Evolutionary conservation across 1,140 invertebrate genomes (phyloP), one percentile per base, ranked within the genome.

Genomic region (Drosophila sp.): DNA sequence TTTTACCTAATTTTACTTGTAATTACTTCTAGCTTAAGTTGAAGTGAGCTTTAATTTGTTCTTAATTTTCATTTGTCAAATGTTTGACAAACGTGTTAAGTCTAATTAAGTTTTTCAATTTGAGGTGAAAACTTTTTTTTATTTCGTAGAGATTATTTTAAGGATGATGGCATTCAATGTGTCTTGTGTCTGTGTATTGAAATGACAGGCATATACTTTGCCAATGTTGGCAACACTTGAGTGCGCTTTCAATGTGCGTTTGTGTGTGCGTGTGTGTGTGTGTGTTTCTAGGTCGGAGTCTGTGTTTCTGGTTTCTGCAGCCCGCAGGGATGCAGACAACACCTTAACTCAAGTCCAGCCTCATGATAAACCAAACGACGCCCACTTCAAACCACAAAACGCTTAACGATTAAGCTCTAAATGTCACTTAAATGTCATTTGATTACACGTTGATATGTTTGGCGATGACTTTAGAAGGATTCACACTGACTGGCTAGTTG

Each of bases 361-460:
- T 27, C 38, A 27, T 30, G 38, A 29, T 5, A 35, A 25, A 32
- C 23, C 27, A 44, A 10, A 25, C 30, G 38, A 35, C 38, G 44
- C 44, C 44, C 44, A 50, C 23, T 38, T 38, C 17, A 58, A 11
- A 47, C 47, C 60, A 41, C 66, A 63, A 29, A 69, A 55, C 60
- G 79, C 66, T 67, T 77, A 67, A 41, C 66, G 79, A 81, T 76
- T 76, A 79, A 73, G 77, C 74, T 74, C 65, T 71, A 80, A 72
- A 80, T 82, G 79, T 71, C 80, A 78, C 74, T 80, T 77, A 70
- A 78, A 80, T 72, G 74, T 74, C 74, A 80, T 74, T 75, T 72
- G 75, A 83, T 80, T 80, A 78, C 67, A 80, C 71, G 66, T 72
- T 63, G 67, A 72, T 63, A 35, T 50, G 63, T 54, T 54, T 66